Evolutionary conservation across 2,797 vertebrate genomes (phyloP).

Genomic region (Semaprochilodus insignis): DNA sequence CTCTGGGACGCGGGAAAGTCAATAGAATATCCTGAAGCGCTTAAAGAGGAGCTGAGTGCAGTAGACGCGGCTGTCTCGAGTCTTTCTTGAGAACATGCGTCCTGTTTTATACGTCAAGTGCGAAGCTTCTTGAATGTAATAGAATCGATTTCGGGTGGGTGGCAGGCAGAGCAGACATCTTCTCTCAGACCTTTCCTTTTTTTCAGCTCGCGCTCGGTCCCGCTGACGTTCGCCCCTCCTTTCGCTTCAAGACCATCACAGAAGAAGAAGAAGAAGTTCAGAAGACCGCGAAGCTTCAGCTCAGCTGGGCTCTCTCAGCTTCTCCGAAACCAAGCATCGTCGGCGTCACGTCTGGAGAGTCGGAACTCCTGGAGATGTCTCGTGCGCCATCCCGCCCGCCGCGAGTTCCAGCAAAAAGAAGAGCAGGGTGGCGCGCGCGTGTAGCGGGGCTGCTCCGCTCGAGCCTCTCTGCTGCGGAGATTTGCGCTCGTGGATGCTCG

Average conservation of each 20-base stretch:
- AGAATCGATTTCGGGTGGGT: conserved; percentile 94
- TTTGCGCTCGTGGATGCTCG: conserved; percentile 70
- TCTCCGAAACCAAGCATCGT: background rate
- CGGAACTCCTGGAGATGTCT: conserved; percentile 30
- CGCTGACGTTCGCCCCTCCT: conserved; percentile 80
- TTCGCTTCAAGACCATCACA: conserved; percentile 70
- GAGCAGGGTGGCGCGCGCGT: too few species aligned
- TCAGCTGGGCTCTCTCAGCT: conserved; percentile 26
- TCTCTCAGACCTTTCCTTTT: conserved; percentile 72
- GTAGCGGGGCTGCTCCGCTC: too few species aligned
- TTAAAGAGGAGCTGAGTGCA: conserved; percentile 58
- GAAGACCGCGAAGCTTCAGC: conserved; percentile 36
- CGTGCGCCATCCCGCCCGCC: conserved; percentile 22
- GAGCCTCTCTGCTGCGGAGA: conserved; percentile 41
- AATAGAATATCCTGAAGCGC: conserved; percentile 66
- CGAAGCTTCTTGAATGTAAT: conserved; percentile 82
- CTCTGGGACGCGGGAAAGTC: conserved; percentile 68
- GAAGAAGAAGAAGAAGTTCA: conserved; percentile 18
- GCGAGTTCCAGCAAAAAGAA: too few species aligned
- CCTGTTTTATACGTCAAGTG: conserved; percentile 86
- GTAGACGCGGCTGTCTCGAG: conserved; percentile 70
- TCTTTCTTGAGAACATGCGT: conserved; percentile 78
- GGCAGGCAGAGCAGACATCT: conserved; percentile 86
- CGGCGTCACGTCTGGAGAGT: conserved; percentile 11
- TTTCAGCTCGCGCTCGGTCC: conserved; percentile 79